These are phyloP conservation scores for Phoebastria nigripes DNA, from an alignment of 2,797 vertebrate genomes.

Conservation along the genomic window DNA sequence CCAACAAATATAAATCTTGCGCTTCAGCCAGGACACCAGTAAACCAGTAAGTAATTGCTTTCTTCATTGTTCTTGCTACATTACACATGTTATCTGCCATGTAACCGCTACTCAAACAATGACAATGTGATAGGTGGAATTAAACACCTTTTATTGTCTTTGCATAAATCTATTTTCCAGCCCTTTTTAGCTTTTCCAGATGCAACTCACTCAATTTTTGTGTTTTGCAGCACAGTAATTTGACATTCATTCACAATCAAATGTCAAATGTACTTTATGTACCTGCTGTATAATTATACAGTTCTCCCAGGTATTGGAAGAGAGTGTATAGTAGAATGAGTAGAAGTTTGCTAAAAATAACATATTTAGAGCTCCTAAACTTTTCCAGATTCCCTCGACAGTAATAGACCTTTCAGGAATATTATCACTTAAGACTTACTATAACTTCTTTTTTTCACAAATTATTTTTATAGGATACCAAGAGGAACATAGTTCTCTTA, in stretches of 20 bases:
- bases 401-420: not conserved
- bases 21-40: not conserved
- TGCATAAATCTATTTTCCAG: not conserved
- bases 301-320: not conserved
- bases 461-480: not conserved
- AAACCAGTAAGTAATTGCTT: not conserved
- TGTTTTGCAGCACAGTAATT: not conserved
- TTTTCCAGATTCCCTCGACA: not conserved
- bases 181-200: not conserved
- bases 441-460: not conserved
- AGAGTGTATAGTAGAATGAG: not conserved
- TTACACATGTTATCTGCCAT: not conserved
- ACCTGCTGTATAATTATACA: not conserved
- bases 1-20: not conserved
- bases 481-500: not conserved
- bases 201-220: not conserved
- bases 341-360: not conserved
- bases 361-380: not conserved
- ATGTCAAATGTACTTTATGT: slow-evolving; percentile 10
- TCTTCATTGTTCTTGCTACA: not conserved
- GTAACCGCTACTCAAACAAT: slow-evolving; percentile 1
- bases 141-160: not conserved
- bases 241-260: slow-evolving; percentile 27
- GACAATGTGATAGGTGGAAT: not conserved
- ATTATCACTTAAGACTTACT: not conserved